These are phyloP conservation scores for Luscinia luscinia DNA, from an alignment of 2,797 vertebrate species.

Conservation along the genomic window DNA sequence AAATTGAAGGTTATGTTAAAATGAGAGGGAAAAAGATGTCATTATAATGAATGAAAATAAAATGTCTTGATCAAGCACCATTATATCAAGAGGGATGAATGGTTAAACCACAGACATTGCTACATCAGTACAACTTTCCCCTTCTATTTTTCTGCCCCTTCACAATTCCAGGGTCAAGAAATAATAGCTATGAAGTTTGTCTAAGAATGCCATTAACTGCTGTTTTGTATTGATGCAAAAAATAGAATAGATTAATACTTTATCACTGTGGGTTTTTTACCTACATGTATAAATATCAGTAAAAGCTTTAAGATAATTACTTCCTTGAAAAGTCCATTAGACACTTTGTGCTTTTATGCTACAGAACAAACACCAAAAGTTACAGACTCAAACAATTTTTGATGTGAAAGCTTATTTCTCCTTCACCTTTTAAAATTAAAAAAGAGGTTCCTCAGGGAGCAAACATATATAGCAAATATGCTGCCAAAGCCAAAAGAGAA, in stretches of 20 bases:
- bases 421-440: slow-evolving; percentile 2
- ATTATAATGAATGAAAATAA: slow-evolving; percentile 26
- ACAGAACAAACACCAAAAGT: background rate
- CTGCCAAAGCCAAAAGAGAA: background rate
- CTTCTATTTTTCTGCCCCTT: background rate
- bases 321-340: slow-evolving; percentile 28
- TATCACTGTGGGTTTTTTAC: slow-evolving; percentile 1
- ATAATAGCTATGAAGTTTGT: background rate
- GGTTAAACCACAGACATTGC: background rate
- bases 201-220: background rate
- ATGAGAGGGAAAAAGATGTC: background rate
- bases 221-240: slow-evolving; percentile 6
- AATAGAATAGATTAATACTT: slow-evolving; percentile 1
- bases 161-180: background rate
- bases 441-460: background rate
- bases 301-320: slow-evolving; percentile 32
- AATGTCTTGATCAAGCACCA: slow-evolving; percentile 17
- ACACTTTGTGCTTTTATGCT: background rate
- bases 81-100: background rate
- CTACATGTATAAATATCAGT: background rate
- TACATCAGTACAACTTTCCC: background rate
- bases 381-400: background rate
- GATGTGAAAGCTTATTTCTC: background rate
- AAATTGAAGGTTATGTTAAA: background rate
- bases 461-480: background rate